phyloP scores from a whole-genome alignment of 1,140 invertebrate species.

The Drosophila takahashii region DNA sequence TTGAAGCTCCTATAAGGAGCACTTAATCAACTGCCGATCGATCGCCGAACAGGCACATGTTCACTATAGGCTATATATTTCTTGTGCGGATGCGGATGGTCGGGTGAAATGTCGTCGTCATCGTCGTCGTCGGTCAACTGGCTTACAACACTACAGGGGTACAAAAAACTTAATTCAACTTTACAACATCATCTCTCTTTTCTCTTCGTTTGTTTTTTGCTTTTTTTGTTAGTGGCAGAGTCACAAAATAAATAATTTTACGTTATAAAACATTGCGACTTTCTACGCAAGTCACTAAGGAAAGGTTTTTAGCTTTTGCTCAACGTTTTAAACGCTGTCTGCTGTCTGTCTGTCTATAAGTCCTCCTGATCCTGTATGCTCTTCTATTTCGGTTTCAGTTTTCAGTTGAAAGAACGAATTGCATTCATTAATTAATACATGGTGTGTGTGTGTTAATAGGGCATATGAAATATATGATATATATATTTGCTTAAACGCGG shows the following conservation, averaged over 20 bases:
- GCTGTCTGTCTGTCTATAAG: background rate
- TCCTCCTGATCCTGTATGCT: slow-evolving; percentile 2
- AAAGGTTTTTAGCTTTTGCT: slow-evolving; percentile 16
- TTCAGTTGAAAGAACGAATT: background rate
- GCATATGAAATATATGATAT: slow-evolving; percentile 18
- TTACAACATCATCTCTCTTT: slow-evolving; percentile 7
- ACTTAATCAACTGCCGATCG: slow-evolving; percentile 50
- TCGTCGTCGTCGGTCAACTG: slow-evolving; percentile 2
- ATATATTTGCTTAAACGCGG: slow-evolving; percentile 17
- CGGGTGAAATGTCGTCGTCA: background rate
- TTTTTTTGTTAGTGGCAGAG: slow-evolving; percentile 2
- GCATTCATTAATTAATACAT: slow-evolving; percentile 8
- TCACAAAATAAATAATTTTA: slow-evolving; percentile 4
- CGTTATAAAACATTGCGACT: background rate
- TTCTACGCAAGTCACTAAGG: slow-evolving; percentile 5
- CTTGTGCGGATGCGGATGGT: slow-evolving; percentile 28
- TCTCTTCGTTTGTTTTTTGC: background rate
- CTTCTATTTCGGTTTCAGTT: background rate
- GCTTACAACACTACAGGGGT: slow-evolving; percentile 36
- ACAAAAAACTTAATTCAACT: slow-evolving; percentile 32
- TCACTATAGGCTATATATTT: slow-evolving; percentile 31
- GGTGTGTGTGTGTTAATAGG: slow-evolving; percentile 12
- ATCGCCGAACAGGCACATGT: slow-evolving; percentile 40
- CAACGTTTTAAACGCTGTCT: slow-evolving; percentile 16
- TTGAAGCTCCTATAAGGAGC: slow-evolving; percentile 78